A percentile compares a stretch with the other conserved stretches of the same genome.
Conservation (phyloP, 2,888 invertebrate genomes). For the Cloeon dipterum region DNA sequence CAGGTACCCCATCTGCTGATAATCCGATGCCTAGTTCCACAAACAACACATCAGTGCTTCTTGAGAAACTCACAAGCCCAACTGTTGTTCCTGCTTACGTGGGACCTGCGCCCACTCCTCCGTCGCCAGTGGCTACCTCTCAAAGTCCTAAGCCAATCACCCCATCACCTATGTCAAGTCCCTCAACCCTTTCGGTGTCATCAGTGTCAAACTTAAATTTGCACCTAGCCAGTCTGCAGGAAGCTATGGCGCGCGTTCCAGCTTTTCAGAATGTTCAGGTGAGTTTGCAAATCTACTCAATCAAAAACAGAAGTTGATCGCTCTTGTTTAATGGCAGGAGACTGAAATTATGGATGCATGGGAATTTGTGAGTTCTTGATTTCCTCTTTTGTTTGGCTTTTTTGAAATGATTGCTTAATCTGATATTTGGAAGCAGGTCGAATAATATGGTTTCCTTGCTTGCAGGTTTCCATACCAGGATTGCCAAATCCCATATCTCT, state of each 20-base stretch:
- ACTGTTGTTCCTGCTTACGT: conserved; percentile 9
- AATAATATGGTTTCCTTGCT: conserved; percentile 1
- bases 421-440: background rate
- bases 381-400: background rate
- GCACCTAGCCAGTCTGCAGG: conserved; percentile 42
- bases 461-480: conserved; percentile 52
- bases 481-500: conserved; percentile 68
- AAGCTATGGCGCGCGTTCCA: conserved; percentile 23
- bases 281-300: conserved; percentile 5
- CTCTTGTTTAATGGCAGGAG: background rate
- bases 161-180: conserved; percentile 28
- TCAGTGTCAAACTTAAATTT: conserved; percentile 13
- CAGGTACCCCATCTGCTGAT: conserved; percentile 32
- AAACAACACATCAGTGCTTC: conserved; percentile 17
- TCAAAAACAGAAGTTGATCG: background rate
- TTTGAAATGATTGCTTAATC: background rate
- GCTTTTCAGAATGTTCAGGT: conserved; percentile 58
- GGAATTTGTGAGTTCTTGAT: background rate
- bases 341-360: background rate
- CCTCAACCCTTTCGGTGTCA: conserved; percentile 13
- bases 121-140: conserved; percentile 1
- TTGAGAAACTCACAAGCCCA: conserved; percentile 26
- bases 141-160: conserved; percentile 6
- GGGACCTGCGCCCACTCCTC: conserved; percentile 3
- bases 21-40: conserved; percentile 29